Conservation (phyloP, 2,113 vertebrate species). For the Monarcha castaneiventris region DNA sequence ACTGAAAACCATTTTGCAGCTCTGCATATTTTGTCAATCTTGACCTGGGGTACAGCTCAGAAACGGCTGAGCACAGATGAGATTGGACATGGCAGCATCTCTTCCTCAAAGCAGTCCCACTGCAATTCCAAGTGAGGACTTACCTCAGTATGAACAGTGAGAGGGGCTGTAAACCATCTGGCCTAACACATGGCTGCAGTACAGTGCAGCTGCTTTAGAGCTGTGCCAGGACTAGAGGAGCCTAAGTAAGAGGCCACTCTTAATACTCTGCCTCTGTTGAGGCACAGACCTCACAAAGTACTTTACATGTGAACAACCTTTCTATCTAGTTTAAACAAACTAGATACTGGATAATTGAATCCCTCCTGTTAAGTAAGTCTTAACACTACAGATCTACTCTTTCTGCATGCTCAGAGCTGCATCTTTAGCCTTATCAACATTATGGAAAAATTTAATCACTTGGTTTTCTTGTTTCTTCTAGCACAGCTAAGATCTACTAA, state of each 20-base stretch:
- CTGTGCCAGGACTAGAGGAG: neutral
- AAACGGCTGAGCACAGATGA: neutral
- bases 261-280: neutral
- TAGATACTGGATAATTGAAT: neutral
- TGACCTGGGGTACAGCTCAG: neutral
- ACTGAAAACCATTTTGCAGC: neutral
- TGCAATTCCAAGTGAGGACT: neutral
- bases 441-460: neutral
- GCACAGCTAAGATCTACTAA: neutral
- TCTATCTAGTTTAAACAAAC: neutral
- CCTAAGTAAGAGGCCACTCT: neutral
- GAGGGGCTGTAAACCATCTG: neutral
- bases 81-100: neutral
- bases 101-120: neutral
- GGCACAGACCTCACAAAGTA: neutral
- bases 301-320: rapidly evolving
- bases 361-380: neutral
- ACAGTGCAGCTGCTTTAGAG: neutral
- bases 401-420: neutral
- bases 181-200: neutral
- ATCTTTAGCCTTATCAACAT: neutral
- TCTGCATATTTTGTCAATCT: neutral
- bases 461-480: neutral
- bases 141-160: neutral
- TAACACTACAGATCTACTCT: neutral